These are phyloP conservation scores for Mastomys coucha DNA, from an alignment of 2,113 vertebrate species.

Conservation along the genomic window DNA sequence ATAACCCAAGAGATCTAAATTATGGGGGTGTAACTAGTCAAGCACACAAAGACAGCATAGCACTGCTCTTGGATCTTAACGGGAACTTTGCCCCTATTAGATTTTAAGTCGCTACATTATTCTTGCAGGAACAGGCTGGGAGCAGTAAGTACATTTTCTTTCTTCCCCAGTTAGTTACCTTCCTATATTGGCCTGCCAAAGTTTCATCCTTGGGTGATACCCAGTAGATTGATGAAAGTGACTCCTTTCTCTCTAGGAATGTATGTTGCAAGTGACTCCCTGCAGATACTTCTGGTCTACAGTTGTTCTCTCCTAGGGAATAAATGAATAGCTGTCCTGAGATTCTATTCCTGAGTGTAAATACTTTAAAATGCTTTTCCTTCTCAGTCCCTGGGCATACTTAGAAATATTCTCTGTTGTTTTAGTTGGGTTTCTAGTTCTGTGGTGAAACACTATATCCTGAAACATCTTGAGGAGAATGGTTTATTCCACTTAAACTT, in stretches of 20 bases:
- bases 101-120: neutral
- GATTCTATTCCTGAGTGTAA: neutral
- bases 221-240: neutral
- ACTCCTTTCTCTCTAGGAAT: neutral
- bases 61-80: neutral
- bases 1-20: neutral
- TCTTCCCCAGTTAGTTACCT: neutral
- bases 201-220: neutral
- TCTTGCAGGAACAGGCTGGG: neutral
- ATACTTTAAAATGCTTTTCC: neutral
- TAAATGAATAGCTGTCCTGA: slow-evolving; percentile 17
- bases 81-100: neutral
- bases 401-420: slow-evolving; percentile 2
- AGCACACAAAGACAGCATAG: neutral
- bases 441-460: neutral
- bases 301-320: neutral
- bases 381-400: neutral
- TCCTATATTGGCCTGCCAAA: neutral
- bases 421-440: neutral
- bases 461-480: neutral
- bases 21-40: neutral
- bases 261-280: neutral
- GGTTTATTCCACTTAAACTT: neutral
- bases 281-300: neutral
- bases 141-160: neutral